A percentile compares a stretch with the other conserved stretches of the same genome.
Evolutionary conservation across 1,140 invertebrate genomes (phyloP).

Genomic region (Thaumatotibia leucotreta): DNA sequence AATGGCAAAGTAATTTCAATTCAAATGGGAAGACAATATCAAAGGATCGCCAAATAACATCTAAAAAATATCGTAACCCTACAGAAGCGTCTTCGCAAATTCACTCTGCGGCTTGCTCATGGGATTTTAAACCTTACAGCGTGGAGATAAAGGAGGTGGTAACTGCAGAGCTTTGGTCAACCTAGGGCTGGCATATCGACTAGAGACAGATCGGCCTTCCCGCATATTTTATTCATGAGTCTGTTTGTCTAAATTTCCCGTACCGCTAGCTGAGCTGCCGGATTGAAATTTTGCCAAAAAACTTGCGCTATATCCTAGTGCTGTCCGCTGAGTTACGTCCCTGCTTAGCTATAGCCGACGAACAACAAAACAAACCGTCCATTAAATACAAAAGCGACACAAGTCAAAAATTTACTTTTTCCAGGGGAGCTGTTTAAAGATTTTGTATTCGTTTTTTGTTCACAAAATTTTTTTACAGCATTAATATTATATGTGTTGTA

Average conservation of each 20-base stretch:
- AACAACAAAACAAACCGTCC: background rate
- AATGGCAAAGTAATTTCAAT: slow-evolving; percentile 12
- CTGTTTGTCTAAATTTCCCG: slow-evolving; percentile 11
- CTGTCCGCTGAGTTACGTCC: background rate
- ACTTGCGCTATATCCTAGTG: background rate
- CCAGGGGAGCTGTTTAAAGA: too few species aligned
- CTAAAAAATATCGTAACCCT: slow-evolving; percentile 11
- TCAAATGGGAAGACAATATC: slow-evolving; percentile 12
- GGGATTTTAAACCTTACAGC: background rate
- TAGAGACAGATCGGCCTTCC: background rate
- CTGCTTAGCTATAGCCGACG: background rate
- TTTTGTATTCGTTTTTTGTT: too few species aligned
- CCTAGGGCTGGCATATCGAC: background rate
- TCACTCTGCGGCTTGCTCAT: background rate
- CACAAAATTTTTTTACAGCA: too few species aligned
- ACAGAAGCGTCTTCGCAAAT: background rate
- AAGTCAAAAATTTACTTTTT: too few species aligned
- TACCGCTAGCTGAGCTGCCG: background rate
- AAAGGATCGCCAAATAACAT: slow-evolving; percentile 10
- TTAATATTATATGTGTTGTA: too few species aligned
- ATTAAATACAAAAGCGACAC: too few species aligned
- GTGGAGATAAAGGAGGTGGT: background rate
- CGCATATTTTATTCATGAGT: slow-evolving; percentile 10
- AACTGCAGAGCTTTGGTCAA: background rate
- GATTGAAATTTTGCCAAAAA: slow-evolving; percentile 13